A percentile compares a stretch with the other conserved stretches of the same genome.
Evolutionary conservation across 2,113 vertebrate genomes (phyloP).

Genomic region (Petroica traversi): DNA sequence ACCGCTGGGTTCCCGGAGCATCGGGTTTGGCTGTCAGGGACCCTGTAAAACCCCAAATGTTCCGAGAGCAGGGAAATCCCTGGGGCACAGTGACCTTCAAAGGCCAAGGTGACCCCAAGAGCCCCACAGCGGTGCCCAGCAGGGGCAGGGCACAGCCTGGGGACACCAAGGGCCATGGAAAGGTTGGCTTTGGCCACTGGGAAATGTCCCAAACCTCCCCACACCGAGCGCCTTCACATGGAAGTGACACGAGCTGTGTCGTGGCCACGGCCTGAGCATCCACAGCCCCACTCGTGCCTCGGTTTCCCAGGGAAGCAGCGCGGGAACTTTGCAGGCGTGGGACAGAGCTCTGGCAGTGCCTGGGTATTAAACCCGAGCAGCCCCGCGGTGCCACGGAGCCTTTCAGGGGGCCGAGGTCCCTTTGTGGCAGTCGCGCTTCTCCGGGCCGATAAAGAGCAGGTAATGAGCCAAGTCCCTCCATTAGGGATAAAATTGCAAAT

Average conservation of each 20-base stretch:
- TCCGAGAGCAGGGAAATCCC: not conserved
- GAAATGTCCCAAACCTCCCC: not conserved
- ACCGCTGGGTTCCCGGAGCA: fast-evolving
- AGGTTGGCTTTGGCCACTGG: not conserved
- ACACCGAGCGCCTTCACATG: fast-evolving
- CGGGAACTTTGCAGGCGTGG: not conserved
- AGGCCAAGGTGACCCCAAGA: not conserved
- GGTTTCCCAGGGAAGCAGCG: not conserved
- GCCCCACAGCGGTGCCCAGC: fast-evolving
- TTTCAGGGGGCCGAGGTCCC: not conserved
- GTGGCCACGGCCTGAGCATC: fast-evolving
- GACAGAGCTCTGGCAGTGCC: fast-evolving
- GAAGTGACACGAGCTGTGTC: not conserved
- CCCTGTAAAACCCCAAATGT: fast-evolving
- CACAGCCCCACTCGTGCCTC: not conserved
- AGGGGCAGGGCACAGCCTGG: fast-evolving
- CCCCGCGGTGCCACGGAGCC: not conserved
- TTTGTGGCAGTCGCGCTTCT: not conserved
- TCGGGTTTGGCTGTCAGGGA: not conserved
- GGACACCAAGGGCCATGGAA: fast-evolving
- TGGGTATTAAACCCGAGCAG: fast-evolving
- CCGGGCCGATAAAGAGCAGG: not conserved
- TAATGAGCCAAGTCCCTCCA: slow-evolving; percentile 36
- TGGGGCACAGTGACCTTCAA: fast-evolving
- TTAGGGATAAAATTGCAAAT: slow-evolving; percentile 16